Evolutionary conservation across 1,140 invertebrate species (phyloP).

Genomic region (Drosophila asahinai): DNA sequence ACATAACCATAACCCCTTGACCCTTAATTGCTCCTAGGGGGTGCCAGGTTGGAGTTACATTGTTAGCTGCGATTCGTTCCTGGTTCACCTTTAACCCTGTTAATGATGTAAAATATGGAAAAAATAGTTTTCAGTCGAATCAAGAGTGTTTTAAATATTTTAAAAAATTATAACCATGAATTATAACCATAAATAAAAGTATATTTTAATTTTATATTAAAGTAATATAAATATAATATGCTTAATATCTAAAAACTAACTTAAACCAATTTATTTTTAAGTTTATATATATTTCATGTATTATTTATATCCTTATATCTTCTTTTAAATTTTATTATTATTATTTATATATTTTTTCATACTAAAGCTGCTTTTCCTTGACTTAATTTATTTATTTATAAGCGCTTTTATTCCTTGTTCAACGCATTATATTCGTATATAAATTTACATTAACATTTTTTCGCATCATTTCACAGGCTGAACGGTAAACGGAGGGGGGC

Average conservation of each 20-base stretch:
- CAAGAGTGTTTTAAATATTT: not conserved
- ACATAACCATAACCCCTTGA: constrained; percentile 44
- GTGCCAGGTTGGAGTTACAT: constrained; percentile 1
- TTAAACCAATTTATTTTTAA: no score
- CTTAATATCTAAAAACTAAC: no score
- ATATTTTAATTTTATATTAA: no score
- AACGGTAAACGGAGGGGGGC: not conserved
- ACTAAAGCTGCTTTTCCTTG: not conserved
- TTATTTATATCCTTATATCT: no score
- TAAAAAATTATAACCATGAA: not conserved
- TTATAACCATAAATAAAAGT: not conserved
- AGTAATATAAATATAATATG: no score
- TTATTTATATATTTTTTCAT: no score
- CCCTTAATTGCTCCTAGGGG: constrained; percentile 21
- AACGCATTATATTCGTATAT: constrained; percentile 75
- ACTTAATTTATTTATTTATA: constrained; percentile 62
- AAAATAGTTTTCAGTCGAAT: not conserved
- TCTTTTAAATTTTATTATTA: no score
- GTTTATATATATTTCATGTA: no score
- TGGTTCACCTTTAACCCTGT: not conserved
- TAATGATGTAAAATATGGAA: not conserved
- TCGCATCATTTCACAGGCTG: constrained; percentile 66
- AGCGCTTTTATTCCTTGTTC: constrained; percentile 66
- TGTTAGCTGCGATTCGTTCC: not conserved
- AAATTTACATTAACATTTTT: constrained; percentile 82